These are phyloP conservation scores for Boleophthalmus pectinirostris DNA, from an alignment of 2,113 vertebrate genomes.

Conservation along the genomic window DNA sequence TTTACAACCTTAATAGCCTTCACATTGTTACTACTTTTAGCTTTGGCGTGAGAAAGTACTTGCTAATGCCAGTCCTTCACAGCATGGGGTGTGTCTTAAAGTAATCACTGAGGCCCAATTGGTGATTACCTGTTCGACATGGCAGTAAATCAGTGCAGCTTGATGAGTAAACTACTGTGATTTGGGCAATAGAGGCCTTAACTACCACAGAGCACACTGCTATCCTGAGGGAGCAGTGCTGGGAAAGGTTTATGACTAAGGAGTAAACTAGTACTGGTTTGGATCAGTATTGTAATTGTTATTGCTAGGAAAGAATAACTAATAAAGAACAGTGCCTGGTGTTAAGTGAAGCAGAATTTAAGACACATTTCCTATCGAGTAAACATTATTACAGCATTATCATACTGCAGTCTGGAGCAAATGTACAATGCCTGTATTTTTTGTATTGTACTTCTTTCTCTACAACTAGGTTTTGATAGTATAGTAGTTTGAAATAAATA, in stretches of 20 bases:
- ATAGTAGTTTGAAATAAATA: too few relatives aligned
- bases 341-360: neutral
- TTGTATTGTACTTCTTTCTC: too few relatives aligned
- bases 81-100: slow-evolving; percentile 40
- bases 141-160: slow-evolving; percentile 56
- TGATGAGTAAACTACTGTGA: slow-evolving; percentile 59
- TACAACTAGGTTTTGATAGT: too few relatives aligned
- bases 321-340: neutral
- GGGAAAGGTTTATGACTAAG: slow-evolving; percentile 20
- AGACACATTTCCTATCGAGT: neutral
- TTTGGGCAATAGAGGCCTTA: slow-evolving; percentile 36
- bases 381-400: neutral
- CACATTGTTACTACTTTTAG: slow-evolving; percentile 5
- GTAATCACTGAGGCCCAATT: slow-evolving; percentile 48
- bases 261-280: slow-evolving; percentile 8
- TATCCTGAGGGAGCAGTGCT: slow-evolving; percentile 43
- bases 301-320: slow-evolving; percentile 27
- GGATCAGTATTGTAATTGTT: neutral
- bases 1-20: slow-evolving; percentile 25
- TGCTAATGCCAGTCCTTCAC: slow-evolving; percentile 21
- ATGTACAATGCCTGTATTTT: too few relatives aligned
- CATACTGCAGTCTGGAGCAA: too few relatives aligned
- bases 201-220: slow-evolving; percentile 37
- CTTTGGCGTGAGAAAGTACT: slow-evolving; percentile 57
- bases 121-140: slow-evolving; percentile 58